Base-by-base conservation (phyloP, 2,888 invertebrate species). In the Sminthurides aquaticus region DNA sequence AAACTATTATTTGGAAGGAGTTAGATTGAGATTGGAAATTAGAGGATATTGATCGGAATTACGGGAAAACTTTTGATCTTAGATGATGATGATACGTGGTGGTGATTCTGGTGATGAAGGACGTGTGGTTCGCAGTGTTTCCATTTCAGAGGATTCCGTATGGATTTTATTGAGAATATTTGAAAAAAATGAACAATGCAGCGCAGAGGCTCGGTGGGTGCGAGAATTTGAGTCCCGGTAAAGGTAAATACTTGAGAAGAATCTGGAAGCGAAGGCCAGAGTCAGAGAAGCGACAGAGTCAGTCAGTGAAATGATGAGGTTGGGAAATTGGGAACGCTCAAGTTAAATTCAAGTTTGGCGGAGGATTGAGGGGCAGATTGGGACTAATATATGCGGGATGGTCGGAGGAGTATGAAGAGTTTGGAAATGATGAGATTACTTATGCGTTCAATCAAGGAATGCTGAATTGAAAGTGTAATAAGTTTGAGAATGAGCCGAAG, bases 361-460 rank as follows among this genome's bases (percentile, higher is more conserved):
- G 43, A 34, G 43, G 43, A 34, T 34, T 34, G 43, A 15, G 43
- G 15, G 15, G 5, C 15, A 34, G 43, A 34, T 5, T 11, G 43
- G 43, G 15, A 34, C 5, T 34, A 34, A 34, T 34, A 34, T 34
- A 34, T 34, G 59, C 43, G 43, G 48, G 43, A n/a, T n/a, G n/a
- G n/a, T n/a, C n/a, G n/a, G n/a, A n/a, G n/a, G n/a, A n/a, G n/a
- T n/a, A n/a, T 59, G 48, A 43, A 26, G 59, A 59, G 48, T 48
- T 43, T 48, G 26, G 43, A 48, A 49, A 48, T n/a, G 43, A 43
- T n/a, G 48, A 59, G 48, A 59, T 59, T 59, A 49, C 59, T 59
- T 49, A 49, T 59, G 59, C 59, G 48, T 49, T 59, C 59, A 59
- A 59, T 59, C 59, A 59, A 59, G 59, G 25, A 48, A 59, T 34